Percentiles rank a stretch among this genome's conserved stretches.
Evolutionary conservation across 2,888 invertebrate species (phyloP).

Genomic region (Ommatoiulus sabulosus): DNA sequence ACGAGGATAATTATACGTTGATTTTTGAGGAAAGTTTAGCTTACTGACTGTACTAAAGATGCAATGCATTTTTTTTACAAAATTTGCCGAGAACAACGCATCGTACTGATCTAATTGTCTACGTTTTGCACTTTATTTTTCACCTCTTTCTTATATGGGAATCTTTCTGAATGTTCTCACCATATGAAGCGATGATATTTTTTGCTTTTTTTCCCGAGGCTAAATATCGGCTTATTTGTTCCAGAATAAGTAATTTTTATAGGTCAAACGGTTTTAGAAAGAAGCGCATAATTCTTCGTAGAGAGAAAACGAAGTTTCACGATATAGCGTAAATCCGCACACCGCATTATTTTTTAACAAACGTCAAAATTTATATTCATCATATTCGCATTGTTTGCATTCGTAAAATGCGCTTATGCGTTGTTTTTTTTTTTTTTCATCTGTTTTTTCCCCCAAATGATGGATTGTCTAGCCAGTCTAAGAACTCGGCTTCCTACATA

Average conservation of each 20-base stretch:
- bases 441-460: slow-evolving; percentile 1
- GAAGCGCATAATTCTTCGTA: not conserved
- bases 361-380: slow-evolving; percentile 27
- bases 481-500: slow-evolving; percentile 6
- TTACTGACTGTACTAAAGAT: too few species aligned
- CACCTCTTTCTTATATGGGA: too few species aligned
- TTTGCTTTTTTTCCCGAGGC: not conserved
- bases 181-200: not conserved
- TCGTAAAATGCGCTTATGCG: not conserved
- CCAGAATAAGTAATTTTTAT: not conserved
- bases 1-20: too few species aligned
- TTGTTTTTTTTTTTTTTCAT: not conserved
- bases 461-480: slow-evolving; percentile 11
- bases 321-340: not conserved
- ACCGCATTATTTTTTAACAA: slow-evolving; percentile 19
- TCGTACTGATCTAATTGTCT: not conserved
- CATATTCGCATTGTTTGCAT: not conserved
- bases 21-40: too few species aligned
- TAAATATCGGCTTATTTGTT: not conserved
- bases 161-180: too few species aligned
- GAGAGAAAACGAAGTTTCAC: not conserved
- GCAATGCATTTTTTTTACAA: not conserved
- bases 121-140: too few species aligned
- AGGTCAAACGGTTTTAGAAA: not conserved
- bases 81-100: not conserved